Percentiles rank a stretch among this genome's conserved stretches.
Conservation (phyloP, 2,113 vertebrate species). For the Myrmecophaga tridactyla region DNA sequence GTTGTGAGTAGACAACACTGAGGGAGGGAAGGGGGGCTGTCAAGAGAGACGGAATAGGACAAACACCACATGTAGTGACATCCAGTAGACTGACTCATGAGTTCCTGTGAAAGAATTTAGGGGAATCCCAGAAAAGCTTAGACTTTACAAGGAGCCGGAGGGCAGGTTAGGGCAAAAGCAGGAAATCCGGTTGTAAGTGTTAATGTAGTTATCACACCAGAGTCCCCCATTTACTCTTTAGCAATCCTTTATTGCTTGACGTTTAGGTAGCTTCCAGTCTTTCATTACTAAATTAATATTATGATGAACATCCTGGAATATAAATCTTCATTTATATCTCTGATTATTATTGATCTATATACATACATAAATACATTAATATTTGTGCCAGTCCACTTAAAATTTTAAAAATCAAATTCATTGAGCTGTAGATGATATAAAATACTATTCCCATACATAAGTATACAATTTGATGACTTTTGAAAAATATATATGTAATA, state of each 20-base stretch:
- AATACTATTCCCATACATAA: not conserved
- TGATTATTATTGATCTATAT: not conserved
- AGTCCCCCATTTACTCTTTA: not conserved
- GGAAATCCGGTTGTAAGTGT: not conserved
- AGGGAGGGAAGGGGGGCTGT: no score
- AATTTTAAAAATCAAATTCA: not conserved
- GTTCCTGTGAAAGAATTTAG: not conserved
- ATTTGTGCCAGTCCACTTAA: not conserved
- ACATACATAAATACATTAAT: not conserved
- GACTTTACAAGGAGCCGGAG: not conserved
- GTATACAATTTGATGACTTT: not conserved
- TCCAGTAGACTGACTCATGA: not conserved
- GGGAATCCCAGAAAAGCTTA: not conserved
- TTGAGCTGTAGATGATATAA: not conserved
- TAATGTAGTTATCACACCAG: not conserved
- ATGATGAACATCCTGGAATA: not conserved
- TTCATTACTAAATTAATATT: not conserved
- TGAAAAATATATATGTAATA: not conserved
- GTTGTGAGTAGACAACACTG: not conserved
- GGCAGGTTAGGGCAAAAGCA: not conserved
- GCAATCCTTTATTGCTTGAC: not conserved
- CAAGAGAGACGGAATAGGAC: not conserved
- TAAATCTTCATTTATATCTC: not conserved
- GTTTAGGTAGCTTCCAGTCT: not conserved
- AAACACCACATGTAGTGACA: not conserved